Percentiles rank a stretch among this genome's conserved stretches.
phyloP scores from a whole-genome alignment of 2,888 invertebrate species.

The Diaperis boleti region DNA sequence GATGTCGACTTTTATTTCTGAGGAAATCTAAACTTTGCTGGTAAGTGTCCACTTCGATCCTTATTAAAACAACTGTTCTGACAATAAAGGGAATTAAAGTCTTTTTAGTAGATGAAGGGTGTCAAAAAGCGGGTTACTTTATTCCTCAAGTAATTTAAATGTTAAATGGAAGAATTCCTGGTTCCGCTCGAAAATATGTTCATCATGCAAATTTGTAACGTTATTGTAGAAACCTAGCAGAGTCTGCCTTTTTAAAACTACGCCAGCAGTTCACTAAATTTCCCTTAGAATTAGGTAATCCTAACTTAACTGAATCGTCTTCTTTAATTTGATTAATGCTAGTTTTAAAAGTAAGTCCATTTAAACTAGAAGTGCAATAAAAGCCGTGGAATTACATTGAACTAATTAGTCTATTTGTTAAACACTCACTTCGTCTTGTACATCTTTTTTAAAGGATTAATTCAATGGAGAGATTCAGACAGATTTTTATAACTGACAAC shows the following conservation, averaged over 20 bases:
- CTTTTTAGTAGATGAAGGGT: background rate
- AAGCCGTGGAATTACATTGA: slow-evolving; percentile 11
- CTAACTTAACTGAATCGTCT: slow-evolving; percentile 22
- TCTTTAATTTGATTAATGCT: slow-evolving; percentile 32
- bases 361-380: slow-evolving; percentile 15
- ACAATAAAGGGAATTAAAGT: background rate
- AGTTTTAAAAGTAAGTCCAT: slow-evolving; percentile 21
- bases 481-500: slow-evolving; percentile 6
- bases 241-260: slow-evolving; percentile 11
- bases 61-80: background rate
- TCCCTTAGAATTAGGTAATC: slow-evolving; percentile 1
- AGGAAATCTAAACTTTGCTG: background rate
- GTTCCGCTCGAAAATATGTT: slow-evolving; percentile 5
- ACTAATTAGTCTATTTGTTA: slow-evolving; percentile 20
- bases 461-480: too few species aligned
- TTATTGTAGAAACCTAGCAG: background rate
- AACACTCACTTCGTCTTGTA: background rate
- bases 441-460: too few species aligned
- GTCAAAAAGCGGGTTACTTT: background rate
- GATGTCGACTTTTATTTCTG: slow-evolving; percentile 11
- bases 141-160: slow-evolving; percentile 7
- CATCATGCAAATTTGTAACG: slow-evolving; percentile 13
- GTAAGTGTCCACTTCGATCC: background rate
- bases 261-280: background rate
- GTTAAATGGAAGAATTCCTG: slow-evolving; percentile 3